Evolutionary conservation across 1,140 invertebrate genomes (phyloP).

Genomic region (Scaptomyza hsui): DNA sequence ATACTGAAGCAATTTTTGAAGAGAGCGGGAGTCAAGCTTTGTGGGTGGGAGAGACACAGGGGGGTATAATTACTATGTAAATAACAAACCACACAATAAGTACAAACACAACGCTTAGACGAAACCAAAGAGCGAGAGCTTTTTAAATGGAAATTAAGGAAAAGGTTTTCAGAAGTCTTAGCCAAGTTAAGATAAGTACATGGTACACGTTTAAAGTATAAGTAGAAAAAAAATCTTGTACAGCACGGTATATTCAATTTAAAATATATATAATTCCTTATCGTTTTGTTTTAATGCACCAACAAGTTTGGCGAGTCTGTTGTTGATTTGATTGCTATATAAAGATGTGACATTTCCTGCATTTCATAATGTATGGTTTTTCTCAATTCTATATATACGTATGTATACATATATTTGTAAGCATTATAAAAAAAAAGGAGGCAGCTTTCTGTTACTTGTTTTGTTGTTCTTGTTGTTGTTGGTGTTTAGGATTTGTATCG

Average conservation of each 20-base stretch:
- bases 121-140: background rate
- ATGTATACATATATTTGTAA: slow-evolving; percentile 8
- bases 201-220: background rate
- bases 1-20: background rate
- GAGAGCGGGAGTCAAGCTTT: background rate
- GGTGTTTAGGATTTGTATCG: slow-evolving; percentile 40
- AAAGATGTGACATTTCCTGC: slow-evolving; percentile 11
- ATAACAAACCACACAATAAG: slow-evolving; percentile 5
- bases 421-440: slow-evolving; percentile 6
- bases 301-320: background rate
- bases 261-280: slow-evolving; percentile 12
- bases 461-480: slow-evolving; percentile 15
- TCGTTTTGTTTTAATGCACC: background rate
- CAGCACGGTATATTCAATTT: slow-evolving; percentile 13
- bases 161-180: background rate
- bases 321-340: slow-evolving; percentile 39
- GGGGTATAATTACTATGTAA: background rate
- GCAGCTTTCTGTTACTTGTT: slow-evolving; percentile 53
- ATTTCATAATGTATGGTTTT: slow-evolving; percentile 14
- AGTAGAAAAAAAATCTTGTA: slow-evolving; percentile 12
- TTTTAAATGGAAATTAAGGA: background rate
- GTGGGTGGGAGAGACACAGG: background rate
- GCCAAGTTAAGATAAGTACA: slow-evolving; percentile 15
- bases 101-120: background rate
- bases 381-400: slow-evolving; percentile 8